These are phyloP conservation scores for Cryptophagus acutangulus DNA, from an alignment of 2,888 invertebrate species.

Conservation along the genomic window DNA sequence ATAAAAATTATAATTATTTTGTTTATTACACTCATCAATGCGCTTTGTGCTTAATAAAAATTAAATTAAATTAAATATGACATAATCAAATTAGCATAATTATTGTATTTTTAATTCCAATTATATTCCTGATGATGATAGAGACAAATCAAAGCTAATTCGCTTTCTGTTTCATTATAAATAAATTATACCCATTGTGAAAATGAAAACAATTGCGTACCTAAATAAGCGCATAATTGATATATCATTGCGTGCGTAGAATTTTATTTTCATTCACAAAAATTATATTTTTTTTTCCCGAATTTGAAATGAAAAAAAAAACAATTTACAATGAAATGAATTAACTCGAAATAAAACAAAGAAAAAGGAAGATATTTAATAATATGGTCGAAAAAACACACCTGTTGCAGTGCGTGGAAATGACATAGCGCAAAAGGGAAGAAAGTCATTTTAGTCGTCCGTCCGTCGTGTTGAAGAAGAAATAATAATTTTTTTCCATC, in stretches of 20 bases:
- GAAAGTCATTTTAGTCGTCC: slow-evolving; percentile 41
- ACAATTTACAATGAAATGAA: no score
- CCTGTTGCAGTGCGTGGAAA: slow-evolving; percentile 45
- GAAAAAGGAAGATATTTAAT: background rate
- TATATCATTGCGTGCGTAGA: slow-evolving; percentile 30
- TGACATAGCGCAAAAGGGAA: slow-evolving; percentile 45
- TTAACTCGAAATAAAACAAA: background rate
- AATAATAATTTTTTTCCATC: slow-evolving; percentile 10
- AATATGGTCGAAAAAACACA: slow-evolving; percentile 27
- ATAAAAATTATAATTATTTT: slow-evolving; percentile 31
- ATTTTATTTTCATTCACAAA: slow-evolving; percentile 2
- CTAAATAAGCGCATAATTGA: slow-evolving; percentile 40
- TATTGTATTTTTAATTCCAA: no score
- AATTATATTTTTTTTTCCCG: no score
- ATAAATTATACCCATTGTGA: slow-evolving; percentile 34
- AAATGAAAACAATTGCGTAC: slow-evolving; percentile 34
- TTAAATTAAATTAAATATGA: slow-evolving; percentile 33
- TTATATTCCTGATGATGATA: no score
- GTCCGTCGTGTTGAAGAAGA: slow-evolving; percentile 7
- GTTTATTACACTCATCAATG: slow-evolving; percentile 31
- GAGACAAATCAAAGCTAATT: no score
- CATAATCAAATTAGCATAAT: slow-evolving; percentile 32
- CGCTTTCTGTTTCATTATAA: no score
- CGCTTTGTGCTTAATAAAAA: no score
- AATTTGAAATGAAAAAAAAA: slow-evolving; percentile 2